These are phyloP conservation scores for Gavia stellata DNA, from an alignment of 2,113 vertebrate genomes.

Conservation along the genomic window DNA sequence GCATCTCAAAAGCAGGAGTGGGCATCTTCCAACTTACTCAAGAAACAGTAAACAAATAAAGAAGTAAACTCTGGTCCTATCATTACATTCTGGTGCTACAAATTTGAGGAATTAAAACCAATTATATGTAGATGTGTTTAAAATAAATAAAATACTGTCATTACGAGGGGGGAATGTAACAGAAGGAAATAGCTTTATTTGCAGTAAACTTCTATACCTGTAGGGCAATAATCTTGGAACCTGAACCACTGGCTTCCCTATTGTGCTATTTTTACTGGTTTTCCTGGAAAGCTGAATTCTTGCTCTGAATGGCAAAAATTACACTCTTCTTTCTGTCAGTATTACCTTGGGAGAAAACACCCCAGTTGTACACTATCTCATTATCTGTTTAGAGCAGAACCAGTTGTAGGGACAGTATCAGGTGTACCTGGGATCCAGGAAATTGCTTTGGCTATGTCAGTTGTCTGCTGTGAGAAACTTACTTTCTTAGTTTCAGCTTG, in stretches of 20 bases:
- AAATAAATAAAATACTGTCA: not conserved
- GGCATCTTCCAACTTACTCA: not conserved
- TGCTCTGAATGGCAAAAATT: not conserved
- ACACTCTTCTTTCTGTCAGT: not conserved
- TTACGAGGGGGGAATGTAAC: not conserved
- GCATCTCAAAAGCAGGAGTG: conserved; percentile 21
- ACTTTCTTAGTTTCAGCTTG: not conserved
- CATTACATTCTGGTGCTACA: not conserved
- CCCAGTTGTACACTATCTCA: not conserved
- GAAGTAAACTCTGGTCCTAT: not conserved
- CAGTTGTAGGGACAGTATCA: not conserved
- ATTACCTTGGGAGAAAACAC: not conserved
- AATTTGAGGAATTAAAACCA: not conserved
- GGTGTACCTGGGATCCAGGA: not conserved
- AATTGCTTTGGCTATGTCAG: not conserved
- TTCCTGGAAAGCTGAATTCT: not conserved
- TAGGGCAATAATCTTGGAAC: not conserved
- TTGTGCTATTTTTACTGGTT: not conserved
- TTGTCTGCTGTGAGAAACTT: not conserved
- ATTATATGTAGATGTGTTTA: not conserved
- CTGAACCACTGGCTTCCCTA: not conserved
- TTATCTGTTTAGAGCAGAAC: not conserved
- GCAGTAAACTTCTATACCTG: not conserved
- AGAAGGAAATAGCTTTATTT: not conserved
- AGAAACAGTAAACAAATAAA: not conserved